phyloP scores from a whole-genome alignment of 1,140 invertebrate genomes.

The Mizuhopecten yessoensis region DNA sequence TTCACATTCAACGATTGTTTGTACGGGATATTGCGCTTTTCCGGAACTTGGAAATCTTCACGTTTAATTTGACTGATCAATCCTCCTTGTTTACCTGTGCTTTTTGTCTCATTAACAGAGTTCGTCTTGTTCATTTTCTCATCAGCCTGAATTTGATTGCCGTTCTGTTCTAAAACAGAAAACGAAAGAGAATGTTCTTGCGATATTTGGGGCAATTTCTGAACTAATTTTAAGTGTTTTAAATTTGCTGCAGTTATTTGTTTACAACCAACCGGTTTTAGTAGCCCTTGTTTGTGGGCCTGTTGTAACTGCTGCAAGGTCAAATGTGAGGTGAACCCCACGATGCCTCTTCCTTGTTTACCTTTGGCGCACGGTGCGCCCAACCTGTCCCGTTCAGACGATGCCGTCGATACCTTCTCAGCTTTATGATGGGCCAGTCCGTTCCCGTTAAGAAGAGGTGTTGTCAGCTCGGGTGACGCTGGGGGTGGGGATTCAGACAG shows the following conservation, averaged over 20 bases:
- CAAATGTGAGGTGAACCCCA: slow-evolving; percentile 49
- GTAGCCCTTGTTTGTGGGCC: slow-evolving; percentile 43
- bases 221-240: slow-evolving; percentile 26
- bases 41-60: slow-evolving; percentile 17
- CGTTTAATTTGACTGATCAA: slow-evolving; percentile 28
- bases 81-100: slow-evolving; percentile 31
- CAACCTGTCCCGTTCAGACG: not conserved
- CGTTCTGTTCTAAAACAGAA: slow-evolving; percentile 42
- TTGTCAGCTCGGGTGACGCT: slow-evolving; percentile 51
- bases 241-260: slow-evolving; percentile 52
- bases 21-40: not conserved
- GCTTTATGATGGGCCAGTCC: slow-evolving; percentile 2
- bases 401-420: not conserved
- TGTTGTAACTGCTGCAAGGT: slow-evolving; percentile 43
- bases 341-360: slow-evolving; percentile 36
- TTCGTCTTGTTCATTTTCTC: slow-evolving; percentile 67
- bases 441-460: not conserved
- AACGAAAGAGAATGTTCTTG: slow-evolving; percentile 13
- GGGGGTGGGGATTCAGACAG: slow-evolving; percentile 69
- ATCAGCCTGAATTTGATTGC: slow-evolving; percentile 33
- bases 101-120: slow-evolving; percentile 46
- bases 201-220: slow-evolving; percentile 8
- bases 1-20: slow-evolving; percentile 29
- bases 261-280: slow-evolving; percentile 52
- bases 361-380: slow-evolving; percentile 18